phyloP scores from a whole-genome alignment of 2,113 vertebrate species.

The Protobothrops mucrosquamatus region DNA sequence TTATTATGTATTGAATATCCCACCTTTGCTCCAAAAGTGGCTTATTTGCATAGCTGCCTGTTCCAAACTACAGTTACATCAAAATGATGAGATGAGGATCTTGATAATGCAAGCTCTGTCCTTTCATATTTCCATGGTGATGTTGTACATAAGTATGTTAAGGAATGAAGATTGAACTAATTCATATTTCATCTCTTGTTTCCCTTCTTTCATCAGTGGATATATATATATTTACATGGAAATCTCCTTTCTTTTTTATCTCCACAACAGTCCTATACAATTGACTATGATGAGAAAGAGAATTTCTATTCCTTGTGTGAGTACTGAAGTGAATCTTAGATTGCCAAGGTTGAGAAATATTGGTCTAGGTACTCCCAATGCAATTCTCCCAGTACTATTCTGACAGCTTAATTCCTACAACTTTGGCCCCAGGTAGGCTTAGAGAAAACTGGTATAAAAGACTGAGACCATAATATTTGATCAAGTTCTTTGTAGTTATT shows the following conservation, averaged over 20 bases:
- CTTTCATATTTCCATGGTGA: background rate
- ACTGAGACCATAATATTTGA: background rate
- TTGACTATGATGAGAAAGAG: background rate
- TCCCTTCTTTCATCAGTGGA: background rate
- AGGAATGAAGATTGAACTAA: background rate
- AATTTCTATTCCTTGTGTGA: background rate
- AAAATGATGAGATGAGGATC: background rate
- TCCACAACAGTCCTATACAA: background rate
- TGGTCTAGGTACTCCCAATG: background rate
- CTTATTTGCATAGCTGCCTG: background rate
- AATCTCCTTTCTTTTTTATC: background rate
- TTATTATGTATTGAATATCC: background rate
- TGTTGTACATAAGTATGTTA: background rate
- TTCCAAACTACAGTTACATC: background rate
- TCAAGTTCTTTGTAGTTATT: background rate
- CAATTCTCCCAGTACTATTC: background rate
- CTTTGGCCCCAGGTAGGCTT: background rate
- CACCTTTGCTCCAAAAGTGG: background rate
- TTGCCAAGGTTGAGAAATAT: background rate
- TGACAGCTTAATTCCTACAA: background rate
- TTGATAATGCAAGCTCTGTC: background rate
- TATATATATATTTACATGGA: background rate
- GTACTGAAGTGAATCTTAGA: background rate
- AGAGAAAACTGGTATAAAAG: background rate
- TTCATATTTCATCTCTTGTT: background rate